Conservation (phyloP, 2,113 vertebrate genomes). For the Lates calcarifer region DNA sequence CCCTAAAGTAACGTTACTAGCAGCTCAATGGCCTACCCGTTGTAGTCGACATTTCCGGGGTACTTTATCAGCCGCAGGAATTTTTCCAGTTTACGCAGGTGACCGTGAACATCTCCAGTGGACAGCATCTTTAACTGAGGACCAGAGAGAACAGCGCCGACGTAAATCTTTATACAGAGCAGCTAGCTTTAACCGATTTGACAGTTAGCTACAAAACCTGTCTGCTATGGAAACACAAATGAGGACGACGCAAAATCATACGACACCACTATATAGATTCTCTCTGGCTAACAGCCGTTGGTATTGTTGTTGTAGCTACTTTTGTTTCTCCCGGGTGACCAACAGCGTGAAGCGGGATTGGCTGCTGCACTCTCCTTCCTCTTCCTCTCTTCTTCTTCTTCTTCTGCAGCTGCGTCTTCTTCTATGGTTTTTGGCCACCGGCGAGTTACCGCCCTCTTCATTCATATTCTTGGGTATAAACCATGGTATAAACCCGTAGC, state of each 20-base stretch:
- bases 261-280: too few species aligned
- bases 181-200: too few species aligned
- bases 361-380: background rate
- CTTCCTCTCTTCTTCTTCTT: background rate
- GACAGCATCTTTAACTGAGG: constrained; percentile 77
- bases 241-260: background rate
- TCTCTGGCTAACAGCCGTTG: background rate
- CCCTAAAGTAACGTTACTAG: too few species aligned
- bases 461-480: too few species aligned
- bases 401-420: background rate
- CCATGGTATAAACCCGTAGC: too few species aligned
- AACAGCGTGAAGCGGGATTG: constrained; percentile 10
- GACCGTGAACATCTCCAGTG: constrained; percentile 92
- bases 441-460: too few species aligned
- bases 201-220: background rate
- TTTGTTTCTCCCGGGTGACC: constrained; percentile 57
- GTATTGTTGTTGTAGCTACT: too few species aligned
- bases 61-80: constrained; percentile 91
- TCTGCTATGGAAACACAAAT: background rate
- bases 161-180: too few species aligned
- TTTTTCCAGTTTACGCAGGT: constrained; percentile 90
- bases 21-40: constrained; percentile 79
- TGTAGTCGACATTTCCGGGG: constrained; percentile 89
- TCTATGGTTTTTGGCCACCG: too few species aligned
- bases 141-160: background rate